Percentiles rank a stretch among this genome's conserved stretches.
Evolutionary conservation across 2,888 invertebrate species (phyloP).

Genomic region (Macrostomum cliftonense): DNA sequence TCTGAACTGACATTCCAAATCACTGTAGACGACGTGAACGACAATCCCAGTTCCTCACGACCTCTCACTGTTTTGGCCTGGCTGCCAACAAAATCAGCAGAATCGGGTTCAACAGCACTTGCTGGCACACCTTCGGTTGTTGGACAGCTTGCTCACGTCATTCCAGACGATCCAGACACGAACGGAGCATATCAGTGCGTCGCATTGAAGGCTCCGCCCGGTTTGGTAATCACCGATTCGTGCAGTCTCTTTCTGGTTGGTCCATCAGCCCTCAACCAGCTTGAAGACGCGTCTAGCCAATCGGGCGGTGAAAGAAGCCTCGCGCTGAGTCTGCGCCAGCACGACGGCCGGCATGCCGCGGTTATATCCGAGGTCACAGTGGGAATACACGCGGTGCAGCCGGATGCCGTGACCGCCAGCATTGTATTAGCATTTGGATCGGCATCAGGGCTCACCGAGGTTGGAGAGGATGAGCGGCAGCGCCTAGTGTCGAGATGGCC

Average conservation of each 20-base stretch:
- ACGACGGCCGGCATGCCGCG: slow-evolving; percentile 63
- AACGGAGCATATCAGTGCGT: slow-evolving; percentile 68
- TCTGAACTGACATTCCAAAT: slow-evolving; percentile 57
- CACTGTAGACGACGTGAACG: slow-evolving; percentile 63
- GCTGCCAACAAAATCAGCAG: not conserved
- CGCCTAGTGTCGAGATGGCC: too few relatives aligned
- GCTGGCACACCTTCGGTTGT: slow-evolving; percentile 1
- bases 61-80: slow-evolving; percentile 57
- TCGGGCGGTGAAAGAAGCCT: too few relatives aligned
- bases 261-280: slow-evolving; percentile 10
- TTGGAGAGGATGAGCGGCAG: too few relatives aligned
- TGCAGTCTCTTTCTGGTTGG: slow-evolving; percentile 44
- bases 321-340: slow-evolving; percentile 52
- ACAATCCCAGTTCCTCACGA: slow-evolving; percentile 63
- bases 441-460: too few relatives aligned
- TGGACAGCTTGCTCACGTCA: slow-evolving; percentile 69
- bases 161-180: slow-evolving; percentile 69
- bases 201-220: slow-evolving; percentile 31
- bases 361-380: slow-evolving; percentile 65
- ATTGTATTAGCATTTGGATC: too few relatives aligned
- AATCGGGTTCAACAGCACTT: slow-evolving; percentile 37
- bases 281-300: slow-evolving; percentile 42
- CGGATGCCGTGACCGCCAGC: too few relatives aligned
- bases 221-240: slow-evolving; percentile 56
- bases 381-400: slow-evolving; percentile 53